Evolutionary conservation across 2,888 invertebrate species (phyloP).

Genomic region (Polietes domitor): DNA sequence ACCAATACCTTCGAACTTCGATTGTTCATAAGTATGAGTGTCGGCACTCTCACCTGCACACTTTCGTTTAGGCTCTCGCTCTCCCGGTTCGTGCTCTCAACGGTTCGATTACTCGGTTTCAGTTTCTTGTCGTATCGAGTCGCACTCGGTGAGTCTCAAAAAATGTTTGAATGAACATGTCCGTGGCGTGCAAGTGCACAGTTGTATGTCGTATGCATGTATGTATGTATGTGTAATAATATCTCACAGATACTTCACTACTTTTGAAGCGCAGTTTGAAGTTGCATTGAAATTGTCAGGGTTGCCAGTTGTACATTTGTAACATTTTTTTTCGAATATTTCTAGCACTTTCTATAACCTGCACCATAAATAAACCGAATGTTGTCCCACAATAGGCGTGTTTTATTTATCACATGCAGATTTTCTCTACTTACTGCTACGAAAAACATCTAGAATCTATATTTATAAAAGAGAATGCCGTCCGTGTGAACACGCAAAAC

Average conservation of each 20-base stretch:
- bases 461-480: too few relatives aligned
- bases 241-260: constrained; percentile 56
- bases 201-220: too few relatives aligned
- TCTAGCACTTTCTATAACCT: too few relatives aligned
- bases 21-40: constrained; percentile 21
- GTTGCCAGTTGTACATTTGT: constrained; percentile 36
- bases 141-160: too few relatives aligned
- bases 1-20: constrained; percentile 68
- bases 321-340: too few relatives aligned
- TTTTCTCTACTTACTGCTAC: too few relatives aligned
- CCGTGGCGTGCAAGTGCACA: not conserved
- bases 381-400: too few relatives aligned
- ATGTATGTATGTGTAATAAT: not conserved
- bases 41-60: constrained; percentile 12
- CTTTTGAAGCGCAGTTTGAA: constrained; percentile 50
- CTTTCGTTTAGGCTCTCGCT: constrained; percentile 26
- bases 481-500: too few relatives aligned
- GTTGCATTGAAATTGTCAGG: constrained; percentile 32
- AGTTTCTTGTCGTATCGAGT: not conserved
- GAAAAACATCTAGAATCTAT: too few relatives aligned
- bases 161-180: too few relatives aligned
- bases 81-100: not conserved
- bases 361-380: too few relatives aligned
- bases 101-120: constrained; percentile 21
- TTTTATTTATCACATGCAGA: too few relatives aligned